Evolutionary conservation across 2,797 vertebrate genomes (phyloP).

Genomic region (Galagoides demidoff): DNA sequence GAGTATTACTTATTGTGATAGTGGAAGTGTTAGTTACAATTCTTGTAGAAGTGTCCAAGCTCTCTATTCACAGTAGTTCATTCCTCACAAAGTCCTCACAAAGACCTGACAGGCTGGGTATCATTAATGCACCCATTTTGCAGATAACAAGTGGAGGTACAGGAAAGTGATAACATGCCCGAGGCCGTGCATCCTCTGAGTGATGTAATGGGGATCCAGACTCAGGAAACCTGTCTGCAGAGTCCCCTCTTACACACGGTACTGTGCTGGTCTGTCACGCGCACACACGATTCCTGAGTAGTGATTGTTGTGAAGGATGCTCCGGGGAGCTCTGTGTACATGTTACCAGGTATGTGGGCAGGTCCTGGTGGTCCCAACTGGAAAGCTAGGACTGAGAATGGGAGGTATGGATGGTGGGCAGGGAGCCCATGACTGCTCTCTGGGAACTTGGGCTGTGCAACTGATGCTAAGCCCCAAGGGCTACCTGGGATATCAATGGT

Average conservation of each 20-base stretch:
- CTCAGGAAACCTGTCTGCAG: not conserved
- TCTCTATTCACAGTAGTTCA: not conserved
- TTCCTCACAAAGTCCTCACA: not conserved
- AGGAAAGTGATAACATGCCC: not conserved
- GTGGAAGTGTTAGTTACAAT: no score
- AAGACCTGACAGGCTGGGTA: no score
- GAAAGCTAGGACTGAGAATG: not conserved
- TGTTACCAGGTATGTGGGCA: no score
- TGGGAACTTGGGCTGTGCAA: no score
- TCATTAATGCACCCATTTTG: not conserved
- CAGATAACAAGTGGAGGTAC: not conserved
- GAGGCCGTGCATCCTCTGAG: not conserved
- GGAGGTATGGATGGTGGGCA: not conserved
- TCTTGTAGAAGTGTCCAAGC: no score
- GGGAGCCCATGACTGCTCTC: not conserved
- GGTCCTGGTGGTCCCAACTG: not conserved
- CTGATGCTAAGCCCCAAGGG: not conserved
- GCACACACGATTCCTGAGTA: accelerated
- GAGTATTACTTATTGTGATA: not conserved
- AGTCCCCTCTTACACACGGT: no score
- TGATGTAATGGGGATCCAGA: accelerated
- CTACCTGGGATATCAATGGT: accelerated
- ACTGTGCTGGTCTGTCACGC: not conserved
- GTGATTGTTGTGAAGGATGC: not conserved
- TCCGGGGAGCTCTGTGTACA: accelerated